A percentile compares a stretch with the other conserved stretches of the same genome.
Evolutionary conservation across 64 coral and sea anemone genomes (phyloP).

Genomic region (Montipora efflorescens): DNA sequence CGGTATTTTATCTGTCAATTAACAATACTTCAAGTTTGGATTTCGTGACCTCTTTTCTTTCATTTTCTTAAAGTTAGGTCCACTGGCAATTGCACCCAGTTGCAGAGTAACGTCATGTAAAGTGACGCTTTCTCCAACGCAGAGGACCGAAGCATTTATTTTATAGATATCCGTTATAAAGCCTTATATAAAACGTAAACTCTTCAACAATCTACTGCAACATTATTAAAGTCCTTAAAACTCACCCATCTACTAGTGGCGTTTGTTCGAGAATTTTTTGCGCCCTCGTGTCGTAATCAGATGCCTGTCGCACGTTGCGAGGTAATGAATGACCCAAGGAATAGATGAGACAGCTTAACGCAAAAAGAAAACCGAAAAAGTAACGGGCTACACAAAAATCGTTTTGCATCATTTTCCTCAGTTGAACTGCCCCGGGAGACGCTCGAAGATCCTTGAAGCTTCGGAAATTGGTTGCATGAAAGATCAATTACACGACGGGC

Average conservation of each 20-base stretch:
- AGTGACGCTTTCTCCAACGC: no score
- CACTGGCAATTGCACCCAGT: no score
- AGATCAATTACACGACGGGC: background rate
- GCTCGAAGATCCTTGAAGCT: background rate
- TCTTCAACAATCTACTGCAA: background rate
- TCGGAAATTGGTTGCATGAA: background rate
- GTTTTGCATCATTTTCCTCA: background rate
- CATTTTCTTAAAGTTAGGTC: no score
- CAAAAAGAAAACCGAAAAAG: slow-evolving; percentile 7
- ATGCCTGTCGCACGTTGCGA: background rate
- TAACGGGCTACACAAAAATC: background rate
- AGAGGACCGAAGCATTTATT: no score
- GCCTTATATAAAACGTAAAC: background rate
- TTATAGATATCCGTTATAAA: background rate
- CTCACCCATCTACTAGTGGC: slow-evolving; percentile 83
- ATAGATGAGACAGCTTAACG: background rate
- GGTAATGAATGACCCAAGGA: background rate
- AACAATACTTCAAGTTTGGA: no score
- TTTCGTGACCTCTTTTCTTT: no score
- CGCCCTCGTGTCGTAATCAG: slow-evolving; percentile 17
- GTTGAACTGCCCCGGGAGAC: background rate
- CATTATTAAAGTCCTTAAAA: background rate
- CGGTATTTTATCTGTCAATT: no score
- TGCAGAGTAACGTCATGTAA: no score
- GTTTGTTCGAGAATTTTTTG: slow-evolving; percentile 51